These are phyloP conservation scores for Pantherophis vulpinus DNA, from an alignment of 2,797 vertebrate species.

Conservation along the genomic window DNA sequence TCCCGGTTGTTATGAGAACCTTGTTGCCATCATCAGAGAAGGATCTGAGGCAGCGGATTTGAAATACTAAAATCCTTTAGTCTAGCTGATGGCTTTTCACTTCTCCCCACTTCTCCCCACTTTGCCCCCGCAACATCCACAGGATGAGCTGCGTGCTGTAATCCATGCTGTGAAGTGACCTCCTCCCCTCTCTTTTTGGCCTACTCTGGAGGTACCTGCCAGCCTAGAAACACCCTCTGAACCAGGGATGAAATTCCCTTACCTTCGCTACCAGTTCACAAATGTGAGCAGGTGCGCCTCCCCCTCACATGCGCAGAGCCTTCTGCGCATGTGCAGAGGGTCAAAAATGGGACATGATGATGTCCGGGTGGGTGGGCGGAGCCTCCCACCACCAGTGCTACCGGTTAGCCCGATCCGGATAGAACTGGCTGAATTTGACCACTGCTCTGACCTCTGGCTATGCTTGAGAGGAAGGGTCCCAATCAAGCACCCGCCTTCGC, in stretches of 20 bases:
- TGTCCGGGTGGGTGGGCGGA: too few relatives aligned
- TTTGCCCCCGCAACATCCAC: not conserved
- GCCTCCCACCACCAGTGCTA: too few relatives aligned
- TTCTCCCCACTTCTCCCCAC: not conserved
- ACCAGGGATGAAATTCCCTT: not conserved
- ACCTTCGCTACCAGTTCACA: too few relatives aligned
- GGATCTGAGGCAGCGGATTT: not conserved
- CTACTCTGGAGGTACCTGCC: not conserved
- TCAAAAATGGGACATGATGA: too few relatives aligned
- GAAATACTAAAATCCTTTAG: not conserved
- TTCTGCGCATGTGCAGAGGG: too few relatives aligned
- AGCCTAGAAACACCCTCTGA: slow-evolving; percentile 44
- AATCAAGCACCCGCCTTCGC: not conserved
- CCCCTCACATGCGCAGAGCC: too few relatives aligned
- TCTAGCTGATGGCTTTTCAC: not conserved
- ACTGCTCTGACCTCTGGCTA: slow-evolving; percentile 42
- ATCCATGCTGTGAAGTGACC: not conserved
- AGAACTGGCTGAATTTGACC: too few relatives aligned
- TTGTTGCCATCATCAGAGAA: not conserved
- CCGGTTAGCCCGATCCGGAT: too few relatives aligned
- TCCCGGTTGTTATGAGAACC: not conserved
- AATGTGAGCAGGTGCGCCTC: too few relatives aligned
- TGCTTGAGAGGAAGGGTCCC: slow-evolving; percentile 51
- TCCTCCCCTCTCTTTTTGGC: not conserved
- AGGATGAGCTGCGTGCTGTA: not conserved